phyloP scores from a whole-genome alignment of 64 coral and sea anemone species.

The Anthopleura sola region DNA sequence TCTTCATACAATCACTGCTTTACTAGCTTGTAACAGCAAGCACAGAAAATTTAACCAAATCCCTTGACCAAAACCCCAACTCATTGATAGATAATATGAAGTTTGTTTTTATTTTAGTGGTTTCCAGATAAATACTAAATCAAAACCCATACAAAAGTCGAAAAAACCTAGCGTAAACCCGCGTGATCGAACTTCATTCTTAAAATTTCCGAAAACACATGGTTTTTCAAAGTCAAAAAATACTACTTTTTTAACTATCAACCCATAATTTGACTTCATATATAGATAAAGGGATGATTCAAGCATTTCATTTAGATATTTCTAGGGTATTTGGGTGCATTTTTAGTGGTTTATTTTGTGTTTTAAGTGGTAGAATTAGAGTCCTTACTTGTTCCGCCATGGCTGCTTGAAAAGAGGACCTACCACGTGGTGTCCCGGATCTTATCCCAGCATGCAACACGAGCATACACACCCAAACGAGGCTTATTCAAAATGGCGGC shows the following conservation, averaged over 20 bases:
- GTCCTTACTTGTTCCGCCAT: constrained; percentile 87
- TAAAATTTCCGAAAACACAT: background rate
- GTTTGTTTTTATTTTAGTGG: background rate
- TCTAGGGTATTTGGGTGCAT: background rate
- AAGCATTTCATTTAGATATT: background rate
- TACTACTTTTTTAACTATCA: background rate
- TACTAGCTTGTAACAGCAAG: too few relatives aligned
- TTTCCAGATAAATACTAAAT: background rate
- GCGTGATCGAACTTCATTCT: background rate
- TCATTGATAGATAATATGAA: too few relatives aligned
- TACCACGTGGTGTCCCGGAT: constrained; percentile 76
- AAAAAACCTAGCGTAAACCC: background rate
- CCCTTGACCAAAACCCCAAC: too few relatives aligned
- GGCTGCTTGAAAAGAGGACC: constrained; percentile 78
- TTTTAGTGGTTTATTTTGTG: background rate
- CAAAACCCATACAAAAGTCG: background rate
- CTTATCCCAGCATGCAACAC: constrained; percentile 71
- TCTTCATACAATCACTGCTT: too few relatives aligned
- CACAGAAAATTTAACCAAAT: too few relatives aligned
- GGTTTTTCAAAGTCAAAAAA: background rate
- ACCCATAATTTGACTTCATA: background rate
- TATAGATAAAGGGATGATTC: background rate
- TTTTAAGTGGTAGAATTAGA: background rate
- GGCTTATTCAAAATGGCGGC: constrained; percentile 83
- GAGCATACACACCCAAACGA: constrained; percentile 26